phyloP scores from a whole-genome alignment of 2,113 vertebrate species.

The Sebastes schlegelii region DNA sequence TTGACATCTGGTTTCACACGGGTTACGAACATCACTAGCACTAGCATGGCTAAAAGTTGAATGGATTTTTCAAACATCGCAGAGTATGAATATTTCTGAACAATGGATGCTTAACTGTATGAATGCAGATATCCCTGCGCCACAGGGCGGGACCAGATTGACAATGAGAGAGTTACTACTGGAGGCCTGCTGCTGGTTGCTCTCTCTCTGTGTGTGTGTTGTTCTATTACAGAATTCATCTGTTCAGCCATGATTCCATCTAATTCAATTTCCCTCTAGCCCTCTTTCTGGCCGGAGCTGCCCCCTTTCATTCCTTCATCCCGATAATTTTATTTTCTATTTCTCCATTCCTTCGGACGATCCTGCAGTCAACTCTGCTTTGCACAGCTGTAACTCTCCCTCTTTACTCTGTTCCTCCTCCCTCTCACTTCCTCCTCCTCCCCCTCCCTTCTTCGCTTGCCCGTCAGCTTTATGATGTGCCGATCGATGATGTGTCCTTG shows the following conservation, averaged over 20 bases:
- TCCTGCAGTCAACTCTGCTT: slow-evolving; percentile 36
- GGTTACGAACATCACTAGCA: background rate
- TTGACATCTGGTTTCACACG: too few relatives aligned
- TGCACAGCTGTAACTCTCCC: slow-evolving; percentile 54
- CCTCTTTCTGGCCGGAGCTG: slow-evolving; percentile 54
- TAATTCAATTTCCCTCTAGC: slow-evolving; percentile 73
- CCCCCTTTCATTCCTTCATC: slow-evolving; percentile 60
- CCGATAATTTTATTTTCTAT: slow-evolving; percentile 64
- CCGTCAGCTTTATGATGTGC: slow-evolving; percentile 75
- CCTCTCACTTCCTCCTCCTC: background rate
- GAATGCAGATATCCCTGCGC: slow-evolving; percentile 26
- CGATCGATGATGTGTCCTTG: slow-evolving; percentile 80
- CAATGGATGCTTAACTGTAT: background rate
- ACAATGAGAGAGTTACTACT: slow-evolving; percentile 33
- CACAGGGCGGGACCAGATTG: slow-evolving; percentile 40
- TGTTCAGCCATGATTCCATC: slow-evolving; percentile 65
- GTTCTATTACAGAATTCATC: slow-evolving; percentile 64
- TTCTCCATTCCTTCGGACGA: slow-evolving; percentile 10
- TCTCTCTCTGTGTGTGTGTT: slow-evolving; percentile 12
- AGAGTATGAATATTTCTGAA: background rate
- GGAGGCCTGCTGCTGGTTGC: slow-evolving; percentile 18
- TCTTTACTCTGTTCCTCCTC: slow-evolving; percentile 27
- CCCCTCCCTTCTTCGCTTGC: slow-evolving; percentile 32
- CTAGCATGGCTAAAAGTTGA: background rate
- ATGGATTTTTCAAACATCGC: background rate